Percentiles rank a stretch among this genome's conserved stretches.
Evolutionary conservation across 2,797 vertebrate genomes (phyloP).

Genomic region (Columba guinea): DNA sequence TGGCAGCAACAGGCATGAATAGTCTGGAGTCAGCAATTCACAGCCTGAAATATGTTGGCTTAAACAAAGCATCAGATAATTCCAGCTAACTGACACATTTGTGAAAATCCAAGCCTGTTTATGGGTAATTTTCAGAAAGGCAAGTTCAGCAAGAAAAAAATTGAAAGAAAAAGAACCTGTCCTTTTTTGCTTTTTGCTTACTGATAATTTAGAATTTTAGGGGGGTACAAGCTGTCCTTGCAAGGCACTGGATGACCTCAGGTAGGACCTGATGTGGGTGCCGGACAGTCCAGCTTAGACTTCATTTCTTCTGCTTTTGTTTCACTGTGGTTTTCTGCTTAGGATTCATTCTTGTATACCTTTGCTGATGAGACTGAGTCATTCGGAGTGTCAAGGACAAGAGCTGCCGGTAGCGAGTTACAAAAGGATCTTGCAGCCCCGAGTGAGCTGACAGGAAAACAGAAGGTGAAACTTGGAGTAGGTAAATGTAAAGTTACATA

Average conservation of each 20-base stretch:
- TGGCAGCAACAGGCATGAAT: conserved; percentile 32
- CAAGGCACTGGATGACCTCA: not conserved
- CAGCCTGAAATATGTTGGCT: conserved; percentile 26
- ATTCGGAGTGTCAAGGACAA: not conserved
- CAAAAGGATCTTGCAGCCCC: not conserved
- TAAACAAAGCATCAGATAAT: conserved; percentile 43
- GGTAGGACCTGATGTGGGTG: not conserved
- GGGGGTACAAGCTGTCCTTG: not conserved
- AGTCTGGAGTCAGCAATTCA: conserved; percentile 46
- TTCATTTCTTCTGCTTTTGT: not conserved
- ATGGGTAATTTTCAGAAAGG: conserved; percentile 4
- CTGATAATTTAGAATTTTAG: not conserved
- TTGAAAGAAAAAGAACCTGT: not conserved
- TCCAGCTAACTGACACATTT: conserved; percentile 46
- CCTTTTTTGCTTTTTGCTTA: not conserved
- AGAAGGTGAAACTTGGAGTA: not conserved
- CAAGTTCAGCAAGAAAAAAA: conserved; percentile 20
- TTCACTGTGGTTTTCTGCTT: not conserved
- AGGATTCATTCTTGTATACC: accelerated
- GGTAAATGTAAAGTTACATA: not conserved
- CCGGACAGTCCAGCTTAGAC: not conserved
- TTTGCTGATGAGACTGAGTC: not conserved
- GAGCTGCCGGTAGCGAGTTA: not conserved
- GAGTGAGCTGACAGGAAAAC: not conserved
- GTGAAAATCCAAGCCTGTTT: conserved; percentile 24